Evolutionary conservation across 2,888 invertebrate genomes (phyloP).

Genomic region (Campoplex nolae): DNA sequence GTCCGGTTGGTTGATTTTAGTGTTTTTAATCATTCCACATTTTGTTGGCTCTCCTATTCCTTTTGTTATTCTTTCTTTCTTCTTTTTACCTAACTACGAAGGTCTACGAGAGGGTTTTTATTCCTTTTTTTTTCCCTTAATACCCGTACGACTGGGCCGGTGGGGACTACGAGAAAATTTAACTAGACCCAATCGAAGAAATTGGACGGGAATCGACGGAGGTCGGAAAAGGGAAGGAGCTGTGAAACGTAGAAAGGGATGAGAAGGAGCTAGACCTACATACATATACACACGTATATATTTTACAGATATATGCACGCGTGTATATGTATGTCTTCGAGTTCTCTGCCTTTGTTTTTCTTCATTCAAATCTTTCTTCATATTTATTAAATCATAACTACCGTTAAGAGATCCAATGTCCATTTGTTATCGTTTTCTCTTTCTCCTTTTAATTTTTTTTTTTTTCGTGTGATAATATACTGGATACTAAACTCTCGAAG

Average conservation of each 20-base stretch:
- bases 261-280: constrained; percentile 78
- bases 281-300: neutral
- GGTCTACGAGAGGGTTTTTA: constrained; percentile 72
- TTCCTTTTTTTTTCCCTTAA: constrained; percentile 45
- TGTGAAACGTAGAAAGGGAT: constrained; percentile 55
- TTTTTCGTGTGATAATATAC: constrained; percentile 73
- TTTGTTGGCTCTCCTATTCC: constrained; percentile 8
- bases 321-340: constrained; percentile 72
- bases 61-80: constrained; percentile 24
- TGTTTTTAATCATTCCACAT: constrained; percentile 23
- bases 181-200: constrained; percentile 76
- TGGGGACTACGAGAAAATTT: constrained; percentile 73
- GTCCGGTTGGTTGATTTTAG: constrained; percentile 70
- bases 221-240: constrained; percentile 57
- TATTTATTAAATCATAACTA: constrained; percentile 80
- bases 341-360: constrained; percentile 73
- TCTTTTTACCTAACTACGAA: constrained; percentile 75
- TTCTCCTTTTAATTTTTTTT: neutral
- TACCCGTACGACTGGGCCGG: constrained; percentile 72
- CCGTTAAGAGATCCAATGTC: constrained; percentile 80
- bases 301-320: neutral
- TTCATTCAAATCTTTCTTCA: constrained; percentile 28
- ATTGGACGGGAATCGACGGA: constrained; percentile 73
- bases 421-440: constrained; percentile 40
- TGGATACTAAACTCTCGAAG: constrained; percentile 81